These are phyloP conservation scores for Sylvilagus bachmani DNA, from an alignment of 2,113 vertebrate genomes.

Conservation along the genomic window DNA sequence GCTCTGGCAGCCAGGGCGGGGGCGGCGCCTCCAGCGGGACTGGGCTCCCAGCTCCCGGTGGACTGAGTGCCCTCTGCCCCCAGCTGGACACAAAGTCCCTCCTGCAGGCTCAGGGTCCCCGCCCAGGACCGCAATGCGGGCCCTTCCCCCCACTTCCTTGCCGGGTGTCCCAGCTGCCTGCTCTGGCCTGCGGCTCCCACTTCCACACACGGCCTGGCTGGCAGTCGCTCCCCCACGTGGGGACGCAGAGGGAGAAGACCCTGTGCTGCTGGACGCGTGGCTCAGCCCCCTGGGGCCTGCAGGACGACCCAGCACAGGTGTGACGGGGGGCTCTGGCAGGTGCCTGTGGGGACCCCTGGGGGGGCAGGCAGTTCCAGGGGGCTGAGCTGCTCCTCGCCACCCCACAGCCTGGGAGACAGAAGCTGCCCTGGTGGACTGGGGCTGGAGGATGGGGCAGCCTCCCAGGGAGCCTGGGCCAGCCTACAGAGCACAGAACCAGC, in stretches of 20 bases:
- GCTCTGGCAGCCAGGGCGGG: neutral
- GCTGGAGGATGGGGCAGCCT: accelerated
- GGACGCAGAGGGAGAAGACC: too few relatives aligned
- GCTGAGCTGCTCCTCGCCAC: neutral
- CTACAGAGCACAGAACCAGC: neutral
- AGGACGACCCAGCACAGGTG: too few relatives aligned
- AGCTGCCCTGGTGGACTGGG: conserved; percentile 54
- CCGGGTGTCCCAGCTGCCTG: neutral
- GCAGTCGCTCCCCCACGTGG: too few relatives aligned
- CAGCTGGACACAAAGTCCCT: neutral
- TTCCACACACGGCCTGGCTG: too few relatives aligned
- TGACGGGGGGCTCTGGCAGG: neutral
- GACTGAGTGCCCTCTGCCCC: neutral
- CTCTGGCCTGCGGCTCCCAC: neutral
- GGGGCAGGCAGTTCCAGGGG: neutral
- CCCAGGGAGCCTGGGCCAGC: neutral
- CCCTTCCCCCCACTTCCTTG: neutral
- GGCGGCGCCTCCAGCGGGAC: accelerated
- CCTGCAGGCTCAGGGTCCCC: neutral
- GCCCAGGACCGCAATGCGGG: neutral
- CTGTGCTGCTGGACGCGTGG: too few relatives aligned
- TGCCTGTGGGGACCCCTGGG: neutral
- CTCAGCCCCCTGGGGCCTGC: too few relatives aligned
- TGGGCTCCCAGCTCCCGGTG: neutral
- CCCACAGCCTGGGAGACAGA: neutral